Percentiles rank a stretch among this genome's conserved stretches.
These are phyloP conservation scores for Podotricha telesiphe DNA, from an alignment of 2,888 invertebrate genomes.

Conservation along the genomic window DNA sequence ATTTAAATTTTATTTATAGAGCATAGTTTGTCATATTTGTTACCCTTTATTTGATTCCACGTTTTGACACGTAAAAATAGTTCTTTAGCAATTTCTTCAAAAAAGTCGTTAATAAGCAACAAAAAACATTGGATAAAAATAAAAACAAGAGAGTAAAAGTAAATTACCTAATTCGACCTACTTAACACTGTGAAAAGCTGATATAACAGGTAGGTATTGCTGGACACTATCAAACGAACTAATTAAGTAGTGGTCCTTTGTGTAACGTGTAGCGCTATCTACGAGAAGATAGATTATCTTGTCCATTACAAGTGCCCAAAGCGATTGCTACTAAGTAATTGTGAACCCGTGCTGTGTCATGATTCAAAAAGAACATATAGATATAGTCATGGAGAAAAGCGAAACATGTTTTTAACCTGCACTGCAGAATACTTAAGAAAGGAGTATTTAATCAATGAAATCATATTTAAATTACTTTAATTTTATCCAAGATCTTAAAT, in stretches of 20 bases:
- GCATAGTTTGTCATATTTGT: too few relatives aligned
- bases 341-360: conserved; percentile 6
- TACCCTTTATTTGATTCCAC: too few relatives aligned
- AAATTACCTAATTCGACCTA: background rate
- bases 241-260: conserved; percentile 41
- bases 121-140: background rate
- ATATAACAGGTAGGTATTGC: conserved; percentile 13
- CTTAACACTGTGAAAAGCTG: background rate
- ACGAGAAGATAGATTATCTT: conserved; percentile 35
- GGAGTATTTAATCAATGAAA: background rate
- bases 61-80: too few relatives aligned
- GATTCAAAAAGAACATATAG: background rate
- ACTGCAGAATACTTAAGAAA: background rate
- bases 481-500: too few relatives aligned
- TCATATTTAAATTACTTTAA: too few relatives aligned
- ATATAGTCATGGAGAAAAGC: too few relatives aligned
- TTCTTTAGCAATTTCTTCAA: too few relatives aligned
- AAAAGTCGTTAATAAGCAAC: background rate
- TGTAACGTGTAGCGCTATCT: conserved; percentile 31
- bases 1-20: too few relatives aligned
- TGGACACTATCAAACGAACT: conserved; percentile 35
- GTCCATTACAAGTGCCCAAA: conserved; percentile 27
- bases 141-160: background rate
- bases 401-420: background rate
- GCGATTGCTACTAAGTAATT: conserved; percentile 21